phyloP scores from a whole-genome alignment of 2,113 vertebrate genomes.

The Lepus timidus region DNA sequence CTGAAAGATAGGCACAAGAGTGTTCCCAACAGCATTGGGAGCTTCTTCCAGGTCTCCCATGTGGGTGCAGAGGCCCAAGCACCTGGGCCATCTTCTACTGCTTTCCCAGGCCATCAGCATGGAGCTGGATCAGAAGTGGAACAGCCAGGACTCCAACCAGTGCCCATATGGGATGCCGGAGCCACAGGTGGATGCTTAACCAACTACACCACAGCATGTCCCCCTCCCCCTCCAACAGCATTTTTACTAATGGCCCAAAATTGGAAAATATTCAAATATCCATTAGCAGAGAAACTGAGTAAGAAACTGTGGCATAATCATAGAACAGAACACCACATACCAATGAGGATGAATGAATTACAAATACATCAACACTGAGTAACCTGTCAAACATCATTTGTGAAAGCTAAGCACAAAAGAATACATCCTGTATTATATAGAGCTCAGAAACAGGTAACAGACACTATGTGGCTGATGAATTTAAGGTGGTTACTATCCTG shows the following conservation, averaged over 20 bases:
- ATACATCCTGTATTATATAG: not conserved
- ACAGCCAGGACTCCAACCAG: too few species aligned
- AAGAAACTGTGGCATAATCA: not conserved
- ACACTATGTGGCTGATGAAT: not conserved
- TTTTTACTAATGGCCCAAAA: not conserved
- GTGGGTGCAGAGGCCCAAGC: too few species aligned
- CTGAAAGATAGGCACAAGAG: not conserved
- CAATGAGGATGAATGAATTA: not conserved
- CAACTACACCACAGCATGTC: too few species aligned
- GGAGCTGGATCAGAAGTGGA: too few species aligned
- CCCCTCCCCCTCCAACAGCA: not conserved
- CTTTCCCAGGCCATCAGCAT: too few species aligned
- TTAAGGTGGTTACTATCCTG: not conserved
- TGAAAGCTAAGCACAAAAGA: not conserved
- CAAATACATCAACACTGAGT: not conserved
- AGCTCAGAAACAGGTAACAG: not conserved
- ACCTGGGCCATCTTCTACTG: too few species aligned
- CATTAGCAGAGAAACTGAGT: not conserved
- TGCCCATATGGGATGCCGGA: too few species aligned
- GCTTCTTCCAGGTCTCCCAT: too few species aligned
- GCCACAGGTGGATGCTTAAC: too few species aligned
- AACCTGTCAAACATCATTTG: not conserved
- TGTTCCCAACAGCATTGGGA: not conserved
- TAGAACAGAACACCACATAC: not conserved
- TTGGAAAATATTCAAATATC: not conserved